Conservation (phyloP, 92 coral and sea anemone species). For the Muricea muricata region DNA sequence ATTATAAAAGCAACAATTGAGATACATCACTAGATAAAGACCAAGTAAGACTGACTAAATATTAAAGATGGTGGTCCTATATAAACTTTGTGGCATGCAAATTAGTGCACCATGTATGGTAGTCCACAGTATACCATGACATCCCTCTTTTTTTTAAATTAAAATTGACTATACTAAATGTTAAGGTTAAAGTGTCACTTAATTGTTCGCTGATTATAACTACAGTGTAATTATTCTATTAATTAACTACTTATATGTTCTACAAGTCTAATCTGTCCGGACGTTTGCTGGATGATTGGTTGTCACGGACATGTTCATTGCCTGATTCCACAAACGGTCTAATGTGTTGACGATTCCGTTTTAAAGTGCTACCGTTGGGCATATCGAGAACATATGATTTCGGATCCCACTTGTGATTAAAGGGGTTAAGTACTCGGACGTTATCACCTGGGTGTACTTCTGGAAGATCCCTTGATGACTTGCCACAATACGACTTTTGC, state of each 20-base stretch:
- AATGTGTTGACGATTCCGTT: conserved; percentile 52
- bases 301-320: background rate
- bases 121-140: background rate
- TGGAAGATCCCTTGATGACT: no score
- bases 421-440: conserved; percentile 38
- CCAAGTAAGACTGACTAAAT: background rate
- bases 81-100: background rate
- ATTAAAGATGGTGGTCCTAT: background rate
- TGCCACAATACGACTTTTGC: no score
- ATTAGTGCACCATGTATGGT: background rate
- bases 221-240: no score
- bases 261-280: background rate
- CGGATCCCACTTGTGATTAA: conserved; percentile 38
- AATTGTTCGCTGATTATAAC: background rate
- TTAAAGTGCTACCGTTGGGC: conserved; percentile 18
- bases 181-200: background rate
- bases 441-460: conserved; percentile 1
- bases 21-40: no score
- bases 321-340: conserved; percentile 41
- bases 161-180: background rate
- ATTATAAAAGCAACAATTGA: no score
- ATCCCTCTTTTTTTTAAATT: background rate
- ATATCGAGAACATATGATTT: conserved; percentile 43
- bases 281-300: background rate
- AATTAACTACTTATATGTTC: no score